These are phyloP conservation scores for Thysanoteuthis rhombus DNA, from an alignment of 2,888 invertebrate genomes.

Conservation along the genomic window DNA sequence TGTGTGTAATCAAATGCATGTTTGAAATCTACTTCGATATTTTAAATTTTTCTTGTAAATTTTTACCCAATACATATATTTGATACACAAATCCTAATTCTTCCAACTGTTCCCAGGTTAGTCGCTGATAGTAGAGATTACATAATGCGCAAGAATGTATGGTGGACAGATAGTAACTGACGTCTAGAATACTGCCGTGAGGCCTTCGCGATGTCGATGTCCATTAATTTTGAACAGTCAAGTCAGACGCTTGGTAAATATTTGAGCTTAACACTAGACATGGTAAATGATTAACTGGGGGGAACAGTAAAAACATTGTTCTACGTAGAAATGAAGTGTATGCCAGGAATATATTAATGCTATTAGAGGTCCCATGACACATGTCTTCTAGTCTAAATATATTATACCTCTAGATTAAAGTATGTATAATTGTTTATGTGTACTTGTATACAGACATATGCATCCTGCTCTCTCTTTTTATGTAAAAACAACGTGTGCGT, in stretches of 20 bases:
- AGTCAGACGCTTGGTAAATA: neutral
- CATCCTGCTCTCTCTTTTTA: neutral
- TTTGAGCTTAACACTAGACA: neutral
- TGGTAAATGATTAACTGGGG: neutral
- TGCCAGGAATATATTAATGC: neutral
- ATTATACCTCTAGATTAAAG: too few species aligned
- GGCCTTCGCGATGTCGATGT: neutral
- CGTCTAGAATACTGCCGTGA: neutral
- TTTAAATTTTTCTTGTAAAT: too few species aligned
- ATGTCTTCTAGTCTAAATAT: neutral
- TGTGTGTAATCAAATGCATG: too few species aligned
- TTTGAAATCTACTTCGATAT: too few species aligned
- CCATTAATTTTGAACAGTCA: neutral
- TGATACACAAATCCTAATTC: too few species aligned
- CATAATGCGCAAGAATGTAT: too few species aligned
- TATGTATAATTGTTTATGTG: too few species aligned
- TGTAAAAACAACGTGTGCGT: too few species aligned
- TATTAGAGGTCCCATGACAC: neutral
- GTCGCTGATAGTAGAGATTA: too few species aligned
- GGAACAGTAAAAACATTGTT: neutral
- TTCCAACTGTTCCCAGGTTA: too few species aligned
- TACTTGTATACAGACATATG: neutral
- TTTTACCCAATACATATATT: too few species aligned
- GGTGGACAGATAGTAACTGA: neutral
- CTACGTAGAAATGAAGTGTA: neutral